These are phyloP conservation scores for Eupeodes corollae DNA, from an alignment of 1,140 invertebrate species.

Conservation along the genomic window DNA sequence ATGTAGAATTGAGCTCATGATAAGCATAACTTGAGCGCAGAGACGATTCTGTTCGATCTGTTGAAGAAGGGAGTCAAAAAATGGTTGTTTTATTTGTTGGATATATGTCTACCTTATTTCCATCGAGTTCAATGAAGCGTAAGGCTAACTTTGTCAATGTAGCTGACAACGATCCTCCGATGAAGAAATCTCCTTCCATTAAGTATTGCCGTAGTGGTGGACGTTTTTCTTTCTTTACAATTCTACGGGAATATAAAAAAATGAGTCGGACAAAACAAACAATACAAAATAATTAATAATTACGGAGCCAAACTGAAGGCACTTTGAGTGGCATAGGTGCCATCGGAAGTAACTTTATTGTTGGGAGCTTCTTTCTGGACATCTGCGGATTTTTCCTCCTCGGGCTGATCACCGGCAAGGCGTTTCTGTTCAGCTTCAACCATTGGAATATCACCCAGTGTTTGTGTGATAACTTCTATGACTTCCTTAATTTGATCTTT, in stretches of 20 bases:
- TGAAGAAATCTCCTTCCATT: slow-evolving; percentile 92
- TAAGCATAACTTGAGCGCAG: slow-evolving; percentile 74
- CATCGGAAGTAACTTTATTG: slow-evolving; percentile 82
- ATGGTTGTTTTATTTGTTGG: neutral
- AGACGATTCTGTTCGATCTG: slow-evolving; percentile 49
- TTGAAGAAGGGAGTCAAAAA: neutral
- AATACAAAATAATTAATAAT: slow-evolving; percentile 25
- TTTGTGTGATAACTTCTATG: slow-evolving; percentile 60
- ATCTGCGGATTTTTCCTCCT: slow-evolving; percentile 26
- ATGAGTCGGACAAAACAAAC: slow-evolving; percentile 1
- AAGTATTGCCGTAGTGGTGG: slow-evolving; percentile 79
- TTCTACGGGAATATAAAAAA: slow-evolving; percentile 36
- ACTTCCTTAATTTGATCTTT: slow-evolving; percentile 69
- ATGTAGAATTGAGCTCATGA: slow-evolving; percentile 78
- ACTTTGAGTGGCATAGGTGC: slow-evolving; percentile 96
- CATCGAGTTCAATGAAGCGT: slow-evolving; percentile 38
- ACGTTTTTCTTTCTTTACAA: slow-evolving; percentile 54
- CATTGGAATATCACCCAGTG: slow-evolving; percentile 79
- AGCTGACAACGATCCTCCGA: slow-evolving; percentile 82
- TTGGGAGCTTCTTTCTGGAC: slow-evolving; percentile 11
- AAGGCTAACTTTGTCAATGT: slow-evolving; percentile 85
- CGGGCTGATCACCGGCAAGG: slow-evolving; percentile 53
- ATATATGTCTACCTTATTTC: slow-evolving; percentile 15
- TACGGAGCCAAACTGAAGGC: slow-evolving; percentile 75
- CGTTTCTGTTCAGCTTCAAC: slow-evolving; percentile 77